Evolutionary conservation across 2,888 invertebrate species (phyloP).

Genomic region (Cordilura impudica): DNA sequence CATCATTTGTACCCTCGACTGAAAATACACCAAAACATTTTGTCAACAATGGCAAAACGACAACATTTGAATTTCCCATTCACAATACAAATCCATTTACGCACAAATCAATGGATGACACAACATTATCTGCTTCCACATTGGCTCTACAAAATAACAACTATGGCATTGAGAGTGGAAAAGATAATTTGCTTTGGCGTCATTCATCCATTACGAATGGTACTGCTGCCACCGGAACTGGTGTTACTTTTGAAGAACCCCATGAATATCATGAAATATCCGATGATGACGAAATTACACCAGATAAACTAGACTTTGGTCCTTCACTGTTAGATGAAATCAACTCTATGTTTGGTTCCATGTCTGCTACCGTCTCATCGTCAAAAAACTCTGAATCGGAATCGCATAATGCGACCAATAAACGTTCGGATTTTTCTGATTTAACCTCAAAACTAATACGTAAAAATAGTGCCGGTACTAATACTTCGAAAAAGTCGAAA

Average conservation of each 20-base stretch:
- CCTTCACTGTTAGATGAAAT: conserved; percentile 94
- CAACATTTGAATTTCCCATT: conserved; percentile 75
- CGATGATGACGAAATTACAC: conserved; percentile 85
- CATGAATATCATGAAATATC: conserved; percentile 92
- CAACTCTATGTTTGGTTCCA: conserved; percentile 89
- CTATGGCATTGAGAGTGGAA: conserved; percentile 71
- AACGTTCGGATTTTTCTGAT: conserved; percentile 85
- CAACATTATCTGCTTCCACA: conserved; percentile 58
- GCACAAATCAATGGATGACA: conserved; percentile 66
- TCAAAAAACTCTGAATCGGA: conserved; percentile 77
- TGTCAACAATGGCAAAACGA: conserved; percentile 69
- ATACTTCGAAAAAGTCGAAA: conserved; percentile 72
- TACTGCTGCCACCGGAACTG: conserved; percentile 62
- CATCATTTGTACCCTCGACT: conserved; percentile 77
- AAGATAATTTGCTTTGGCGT: conserved; percentile 52
- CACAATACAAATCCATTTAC: conserved; percentile 76
- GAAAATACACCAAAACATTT: conserved; percentile 76
- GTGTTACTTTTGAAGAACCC: conserved; percentile 75
- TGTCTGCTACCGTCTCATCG: conserved; percentile 75
- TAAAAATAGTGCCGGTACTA: conserved; percentile 69
- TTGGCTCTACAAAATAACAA: conserved; percentile 76
- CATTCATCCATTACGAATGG: conserved; percentile 53
- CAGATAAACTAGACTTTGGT: conserved; percentile 85
- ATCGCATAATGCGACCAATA: conserved; percentile 83
- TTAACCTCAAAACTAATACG: conserved; percentile 79